Base-by-base conservation (phyloP, 1,140 invertebrate genomes). In the Papilio glaucus region DNA sequence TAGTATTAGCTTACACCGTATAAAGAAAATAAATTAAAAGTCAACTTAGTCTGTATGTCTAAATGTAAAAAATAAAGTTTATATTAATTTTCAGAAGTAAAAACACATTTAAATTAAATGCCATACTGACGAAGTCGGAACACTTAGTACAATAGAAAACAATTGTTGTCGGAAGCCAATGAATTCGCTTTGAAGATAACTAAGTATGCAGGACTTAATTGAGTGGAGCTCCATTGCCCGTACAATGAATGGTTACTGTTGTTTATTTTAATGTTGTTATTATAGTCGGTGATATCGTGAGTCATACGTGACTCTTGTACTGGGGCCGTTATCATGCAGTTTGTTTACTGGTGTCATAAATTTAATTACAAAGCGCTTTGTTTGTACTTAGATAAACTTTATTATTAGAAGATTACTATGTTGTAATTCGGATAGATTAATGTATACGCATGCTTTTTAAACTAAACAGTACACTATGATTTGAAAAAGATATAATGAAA, bases 221-320 rank as follows among this genome's bases (percentile, higher is more conserved):
- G 21, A 24, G 4, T 57, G 10, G 49, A 57, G 24, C 29, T 33
- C 29, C 49, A 57, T 57, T 0, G 49, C 18, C 9, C 21, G 4
- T 57, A 12, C 21, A 57, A 24, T 24, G 10, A 61, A 15, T 37
- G n/a, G 24, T 2, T 10, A 33, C n/a, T 33, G 33, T 61, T 33
- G 13, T 61, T 13, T 24, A 24, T 26, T 57, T 33, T 61, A 33
- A 61, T 61, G 29, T 37, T 61, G 26, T 61, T 15, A 15, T 37
- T 53, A 53, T 53, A 7, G 18, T 41, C 37, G 9, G 62, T 21
- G 37, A 65, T 65, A 65, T n/a, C n/a, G n/a, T 65, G 62, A 65
- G n/a, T 38, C 62, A 65, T 9, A 21, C 62, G 37, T 60, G 57
- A 60, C 24, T 21, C n/a, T 13, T 24, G 57, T 65, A 24, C 37